Conservation (phyloP, 2,888 invertebrate genomes). For the Parnassius glacialis region DNA sequence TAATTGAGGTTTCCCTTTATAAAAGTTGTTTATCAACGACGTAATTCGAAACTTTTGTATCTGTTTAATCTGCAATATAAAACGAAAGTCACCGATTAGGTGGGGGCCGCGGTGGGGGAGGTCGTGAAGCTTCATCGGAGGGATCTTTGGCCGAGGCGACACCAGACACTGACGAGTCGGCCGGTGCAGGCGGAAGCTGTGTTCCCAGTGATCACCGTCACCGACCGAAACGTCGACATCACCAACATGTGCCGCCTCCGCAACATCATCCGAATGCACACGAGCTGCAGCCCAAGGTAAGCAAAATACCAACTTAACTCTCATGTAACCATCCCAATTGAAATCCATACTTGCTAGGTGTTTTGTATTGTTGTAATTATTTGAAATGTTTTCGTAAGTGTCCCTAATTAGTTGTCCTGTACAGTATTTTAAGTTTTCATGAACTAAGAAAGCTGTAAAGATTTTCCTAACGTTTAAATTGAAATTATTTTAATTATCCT, state of each 20-base stretch:
- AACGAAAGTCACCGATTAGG: constrained; percentile 29
- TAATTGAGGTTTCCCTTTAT: neutral
- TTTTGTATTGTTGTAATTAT: too few relatives aligned
- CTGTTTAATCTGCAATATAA: too few relatives aligned
- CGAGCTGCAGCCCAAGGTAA: constrained; percentile 44
- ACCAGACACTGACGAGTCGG: constrained; percentile 88
- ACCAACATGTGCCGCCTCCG: constrained; percentile 46
- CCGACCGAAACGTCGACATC: constrained; percentile 65
- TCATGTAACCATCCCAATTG: too few relatives aligned
- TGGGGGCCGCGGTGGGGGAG: constrained; percentile 47
- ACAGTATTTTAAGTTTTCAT: too few relatives aligned
- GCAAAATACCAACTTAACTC: neutral
- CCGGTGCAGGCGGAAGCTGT: constrained; percentile 64
- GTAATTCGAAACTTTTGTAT: neutral
- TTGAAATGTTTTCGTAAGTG: too few relatives aligned
- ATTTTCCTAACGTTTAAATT: too few relatives aligned
- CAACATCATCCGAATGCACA: constrained; percentile 59
- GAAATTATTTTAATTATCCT: too few relatives aligned
- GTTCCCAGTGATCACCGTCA: constrained; percentile 59
- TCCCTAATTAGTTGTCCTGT: too few relatives aligned
- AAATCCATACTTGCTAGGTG: too few relatives aligned
- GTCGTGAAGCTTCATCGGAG: constrained; percentile 83
- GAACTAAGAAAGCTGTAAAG: too few relatives aligned
- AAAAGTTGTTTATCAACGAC: neutral
- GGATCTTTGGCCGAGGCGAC: constrained; percentile 86